Base-by-base conservation (phyloP, 2,888 invertebrate species). In the Melanostoma scalare region DNA sequence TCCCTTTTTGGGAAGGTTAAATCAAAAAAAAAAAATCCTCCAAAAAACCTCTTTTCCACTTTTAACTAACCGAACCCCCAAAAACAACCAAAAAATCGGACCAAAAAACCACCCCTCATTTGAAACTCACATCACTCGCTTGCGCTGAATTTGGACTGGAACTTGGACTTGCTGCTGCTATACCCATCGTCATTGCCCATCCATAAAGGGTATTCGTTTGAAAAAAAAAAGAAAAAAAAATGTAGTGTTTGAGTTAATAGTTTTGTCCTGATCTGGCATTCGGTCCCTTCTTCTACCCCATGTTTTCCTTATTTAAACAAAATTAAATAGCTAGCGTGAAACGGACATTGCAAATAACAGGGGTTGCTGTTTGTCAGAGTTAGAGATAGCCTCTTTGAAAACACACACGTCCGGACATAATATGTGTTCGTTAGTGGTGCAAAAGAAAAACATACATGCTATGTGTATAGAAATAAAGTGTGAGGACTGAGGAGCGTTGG, bases 191-290 rank as follows among this genome's bases (percentile, higher is more conserved):
- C n/a, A 40, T 6, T 50, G 52, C 40, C 33, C 61, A 68, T 67
- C 55, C 36, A 60, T 61, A 79, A 78, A 61, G 81, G 81, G 76
- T 81, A 61, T 53, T 53, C 10, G 9, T 3, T 2, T 33, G 6
- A 44, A 31, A 58, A 42, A 10, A 35, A 60, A 20, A 38, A 58
- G 31, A 31, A 42, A 9, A 6, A 9, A 58, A 40, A 44, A 72
- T 73, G 73, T 82, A 82, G 82, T 82, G 73, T 78, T 82, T 82
- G 82, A 82, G 82, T 82, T 82, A 82, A 82, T 82, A 82, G 82
- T 82, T 82, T 82, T 74, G 78, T 82, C 77, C 82, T 73, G 82
- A 82, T 82, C 82, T 71, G 79, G 79, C 55, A 79, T 71, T 71
- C 79, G 74, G 73, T 74, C 79, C 78, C 79, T 79, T 65, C 55